Percentiles rank a stretch among this genome's conserved stretches.
These are phyloP conservation scores for Podargus strigoides DNA, from an alignment of 2,797 vertebrate genomes.

Conservation along the genomic window DNA sequence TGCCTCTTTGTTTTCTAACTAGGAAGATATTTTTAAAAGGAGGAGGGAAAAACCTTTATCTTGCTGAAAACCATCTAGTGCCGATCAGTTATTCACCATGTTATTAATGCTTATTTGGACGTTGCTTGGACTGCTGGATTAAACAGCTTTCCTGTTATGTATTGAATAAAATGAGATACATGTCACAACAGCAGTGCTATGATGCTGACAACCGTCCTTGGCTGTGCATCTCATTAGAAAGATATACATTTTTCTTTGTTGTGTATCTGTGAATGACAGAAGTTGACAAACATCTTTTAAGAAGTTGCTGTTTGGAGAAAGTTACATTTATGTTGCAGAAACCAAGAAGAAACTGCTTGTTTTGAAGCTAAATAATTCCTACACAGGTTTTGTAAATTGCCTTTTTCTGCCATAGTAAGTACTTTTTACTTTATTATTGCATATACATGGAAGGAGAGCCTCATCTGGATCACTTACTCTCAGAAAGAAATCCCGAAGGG, in stretches of 20 bases:
- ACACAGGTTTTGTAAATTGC: neutral
- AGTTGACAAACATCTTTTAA: slow-evolving; percentile 74
- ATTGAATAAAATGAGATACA: slow-evolving; percentile 75
- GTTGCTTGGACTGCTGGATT: slow-evolving; percentile 74
- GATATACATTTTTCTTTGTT: slow-evolving; percentile 71
- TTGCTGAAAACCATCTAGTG: slow-evolving; percentile 64
- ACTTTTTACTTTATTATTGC: neutral
- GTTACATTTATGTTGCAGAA: neutral
- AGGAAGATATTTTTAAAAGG: slow-evolving; percentile 33
- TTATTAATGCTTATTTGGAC: slow-evolving; percentile 74
- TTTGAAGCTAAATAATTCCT: slow-evolving; percentile 28
- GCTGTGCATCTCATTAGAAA: slow-evolving; percentile 76
- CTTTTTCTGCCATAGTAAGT: neutral
- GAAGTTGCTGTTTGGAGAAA: slow-evolving; percentile 61
- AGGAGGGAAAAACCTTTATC: slow-evolving; percentile 42
- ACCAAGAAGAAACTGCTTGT: neutral
- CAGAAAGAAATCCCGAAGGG: neutral
- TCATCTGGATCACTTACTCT: neutral
- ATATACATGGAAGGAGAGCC: neutral
- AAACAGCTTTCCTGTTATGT: slow-evolving; percentile 71
- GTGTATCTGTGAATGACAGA: slow-evolving; percentile 70
- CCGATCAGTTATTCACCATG: slow-evolving; percentile 61
- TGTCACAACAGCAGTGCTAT: slow-evolving; percentile 76
- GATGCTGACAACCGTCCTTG: slow-evolving; percentile 74
- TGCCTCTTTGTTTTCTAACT: slow-evolving; percentile 7